These are phyloP conservation scores for Nannoperca obscura DNA, from an alignment of 2,797 vertebrate species.

Conservation along the genomic window DNA sequence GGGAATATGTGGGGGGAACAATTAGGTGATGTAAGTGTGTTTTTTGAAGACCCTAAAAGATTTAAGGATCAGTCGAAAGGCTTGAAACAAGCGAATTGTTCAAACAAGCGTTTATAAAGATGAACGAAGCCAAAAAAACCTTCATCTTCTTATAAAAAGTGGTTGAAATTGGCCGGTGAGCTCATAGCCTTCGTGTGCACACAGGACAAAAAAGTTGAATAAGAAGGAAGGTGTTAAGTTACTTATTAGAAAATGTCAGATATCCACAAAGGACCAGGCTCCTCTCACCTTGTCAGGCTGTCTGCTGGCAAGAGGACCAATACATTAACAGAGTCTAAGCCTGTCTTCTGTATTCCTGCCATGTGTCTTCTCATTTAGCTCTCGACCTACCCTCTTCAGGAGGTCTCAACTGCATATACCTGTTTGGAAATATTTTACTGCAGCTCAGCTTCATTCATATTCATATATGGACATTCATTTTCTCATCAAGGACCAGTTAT, in stretches of 20 bases:
- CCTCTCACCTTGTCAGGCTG: conserved; percentile 56
- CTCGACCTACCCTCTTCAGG: conserved; percentile 22
- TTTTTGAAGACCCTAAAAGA: no score
- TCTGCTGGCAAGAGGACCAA: conserved; percentile 44
- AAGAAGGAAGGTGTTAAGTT: conserved; percentile 17
- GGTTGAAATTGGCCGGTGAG: no score
- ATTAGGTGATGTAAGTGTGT: no score
- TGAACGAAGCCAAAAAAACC: no score
- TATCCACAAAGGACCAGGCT: conserved; percentile 24
- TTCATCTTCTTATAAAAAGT: no score
- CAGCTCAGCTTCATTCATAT: conserved; percentile 33
- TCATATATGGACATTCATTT: conserved; percentile 26
- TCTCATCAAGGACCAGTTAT: conserved; percentile 8
- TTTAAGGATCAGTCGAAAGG: no score
- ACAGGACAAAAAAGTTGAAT: conserved; percentile 5
- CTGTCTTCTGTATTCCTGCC: conserved; percentile 61
- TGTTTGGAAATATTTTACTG: conserved; percentile 15
- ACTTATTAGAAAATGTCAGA: conserved; percentile 36
- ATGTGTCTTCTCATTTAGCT: conserved; percentile 49
- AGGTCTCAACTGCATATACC: conserved; percentile 25
- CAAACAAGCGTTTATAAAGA: no score
- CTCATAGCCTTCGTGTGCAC: background rate
- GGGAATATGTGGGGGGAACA: no score
- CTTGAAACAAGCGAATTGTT: no score
- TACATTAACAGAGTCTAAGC: conserved; percentile 48